Conservation (phyloP, 1,140 invertebrate genomes). For the Euwallacea similis region DNA sequence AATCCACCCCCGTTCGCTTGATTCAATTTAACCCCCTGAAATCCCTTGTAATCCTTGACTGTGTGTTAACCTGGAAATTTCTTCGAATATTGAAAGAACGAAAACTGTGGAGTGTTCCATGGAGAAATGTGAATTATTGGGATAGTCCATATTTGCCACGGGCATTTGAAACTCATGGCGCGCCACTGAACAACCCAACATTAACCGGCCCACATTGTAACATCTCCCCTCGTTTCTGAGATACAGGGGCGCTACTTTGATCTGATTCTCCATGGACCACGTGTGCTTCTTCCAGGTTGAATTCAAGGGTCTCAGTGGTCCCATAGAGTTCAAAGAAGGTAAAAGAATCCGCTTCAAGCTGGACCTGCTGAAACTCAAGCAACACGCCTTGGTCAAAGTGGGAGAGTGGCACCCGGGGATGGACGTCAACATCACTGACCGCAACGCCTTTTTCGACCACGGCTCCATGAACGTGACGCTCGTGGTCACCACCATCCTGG, state of each 20-base stretch:
- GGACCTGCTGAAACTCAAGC: constrained; percentile 76
- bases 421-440: constrained; percentile 81
- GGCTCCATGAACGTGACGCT: constrained; percentile 85
- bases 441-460: constrained; percentile 80
- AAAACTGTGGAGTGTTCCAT: too few species aligned
- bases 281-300: constrained; percentile 62
- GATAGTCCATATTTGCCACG: too few species aligned
- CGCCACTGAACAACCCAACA: not conserved
- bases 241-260: not conserved
- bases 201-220: not conserved
- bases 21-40: too few species aligned
- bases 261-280: too few species aligned
- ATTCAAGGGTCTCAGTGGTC: constrained; percentile 74
- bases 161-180: too few species aligned
- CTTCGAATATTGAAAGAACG: too few species aligned
- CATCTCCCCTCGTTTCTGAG: not conserved
- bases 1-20: too few species aligned
- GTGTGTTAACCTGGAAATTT: too few species aligned
- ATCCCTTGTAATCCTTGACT: too few species aligned
- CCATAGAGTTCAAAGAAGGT: constrained; percentile 77
- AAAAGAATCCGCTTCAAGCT: constrained; percentile 73
- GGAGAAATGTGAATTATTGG: too few species aligned
- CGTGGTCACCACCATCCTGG: constrained; percentile 85
- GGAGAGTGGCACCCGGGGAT: constrained; percentile 77
- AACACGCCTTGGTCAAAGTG: constrained; percentile 74